Percentiles rank a stretch among this genome's conserved stretches.
Evolutionary conservation across 1,140 invertebrate genomes (phyloP).

Genomic region (Drosophila grimshawi): DNA sequence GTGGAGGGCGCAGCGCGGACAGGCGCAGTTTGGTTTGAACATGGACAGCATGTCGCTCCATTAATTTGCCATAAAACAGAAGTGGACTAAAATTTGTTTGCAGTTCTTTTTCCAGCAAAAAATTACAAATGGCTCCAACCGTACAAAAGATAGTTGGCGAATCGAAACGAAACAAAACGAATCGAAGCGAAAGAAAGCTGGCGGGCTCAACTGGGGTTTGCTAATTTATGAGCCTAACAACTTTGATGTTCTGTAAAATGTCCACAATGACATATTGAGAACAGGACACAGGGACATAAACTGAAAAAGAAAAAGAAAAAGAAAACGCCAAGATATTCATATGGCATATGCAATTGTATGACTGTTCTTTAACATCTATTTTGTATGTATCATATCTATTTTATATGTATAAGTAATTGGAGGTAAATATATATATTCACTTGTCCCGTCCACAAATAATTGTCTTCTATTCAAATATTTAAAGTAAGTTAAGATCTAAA

Average conservation of each 20-base stretch:
- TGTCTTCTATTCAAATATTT: neutral
- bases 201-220: constrained; percentile 27
- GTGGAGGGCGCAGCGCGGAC: constrained; percentile 39
- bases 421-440: no score
- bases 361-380: neutral
- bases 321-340: neutral
- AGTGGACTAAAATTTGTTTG: constrained; percentile 83
- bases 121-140: constrained; percentile 69
- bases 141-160: constrained; percentile 31
- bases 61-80: constrained; percentile 84
- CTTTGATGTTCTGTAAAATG: constrained; percentile 78
- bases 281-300: constrained; percentile 9
- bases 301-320: neutral
- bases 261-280: constrained; percentile 70
- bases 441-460: no score
- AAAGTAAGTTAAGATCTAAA: constrained; percentile 32
- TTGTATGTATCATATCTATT: no score
- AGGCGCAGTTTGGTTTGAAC: constrained; percentile 58
- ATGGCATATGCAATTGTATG: neutral
- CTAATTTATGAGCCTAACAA: constrained; percentile 69
- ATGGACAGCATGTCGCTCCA: constrained; percentile 79
- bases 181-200: neutral
- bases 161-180: neutral
- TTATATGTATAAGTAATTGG: no score
- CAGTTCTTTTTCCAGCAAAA: constrained; percentile 58